Evolutionary conservation across 2,113 vertebrate genomes (phyloP), one percentile per base, ranked within the genome.

Genomic region (Paralichthys olivaceus): DNA sequence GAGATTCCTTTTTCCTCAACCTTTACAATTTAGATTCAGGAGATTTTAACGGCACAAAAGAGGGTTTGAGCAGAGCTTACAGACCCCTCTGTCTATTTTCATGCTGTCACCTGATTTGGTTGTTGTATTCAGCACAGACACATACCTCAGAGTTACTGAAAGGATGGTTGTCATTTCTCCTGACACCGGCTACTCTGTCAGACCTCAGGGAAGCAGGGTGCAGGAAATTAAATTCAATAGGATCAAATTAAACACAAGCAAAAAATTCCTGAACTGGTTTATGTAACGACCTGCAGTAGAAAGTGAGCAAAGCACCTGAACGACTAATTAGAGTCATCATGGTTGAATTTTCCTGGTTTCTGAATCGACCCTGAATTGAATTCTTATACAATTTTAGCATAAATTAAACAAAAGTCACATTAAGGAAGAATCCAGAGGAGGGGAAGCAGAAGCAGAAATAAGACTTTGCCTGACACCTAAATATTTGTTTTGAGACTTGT

Each of bases 121-220:
- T 40, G 28, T 54, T 47, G 26, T 72, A 60, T 77, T 47, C 43
- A 54, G 61, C 5, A 12, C 64, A 69, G 60, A 77, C 66, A 55
- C 80, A 69, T 60, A 70, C 60, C 71, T 77, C 60, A 29, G 34
- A 32, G 47, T 81, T 77, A 65, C 70, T 28, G 25, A 67, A 70
- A 45, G 57, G 19, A 78, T 47, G 67, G 19, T 28, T 37, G 51
- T 60, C 29, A 54, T 20, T 57, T 63, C 55, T 69, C 29, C 51
- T 61, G 49, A 89, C 78, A 77, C 51, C 29, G 54, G 43, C 32
- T 15, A 7, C 53, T 78, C 73, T 72, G 72, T 70, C 40, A 55
- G 49, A n/a, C 64, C 22, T 28, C 17, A 45, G 77, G 13, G 40
- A 66, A 64, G n/a, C 23, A 19, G n/a, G 54, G 26, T 37, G 64